Conservation (phyloP, 2,888 invertebrate genomes). For the Formica aserva region DNA sequence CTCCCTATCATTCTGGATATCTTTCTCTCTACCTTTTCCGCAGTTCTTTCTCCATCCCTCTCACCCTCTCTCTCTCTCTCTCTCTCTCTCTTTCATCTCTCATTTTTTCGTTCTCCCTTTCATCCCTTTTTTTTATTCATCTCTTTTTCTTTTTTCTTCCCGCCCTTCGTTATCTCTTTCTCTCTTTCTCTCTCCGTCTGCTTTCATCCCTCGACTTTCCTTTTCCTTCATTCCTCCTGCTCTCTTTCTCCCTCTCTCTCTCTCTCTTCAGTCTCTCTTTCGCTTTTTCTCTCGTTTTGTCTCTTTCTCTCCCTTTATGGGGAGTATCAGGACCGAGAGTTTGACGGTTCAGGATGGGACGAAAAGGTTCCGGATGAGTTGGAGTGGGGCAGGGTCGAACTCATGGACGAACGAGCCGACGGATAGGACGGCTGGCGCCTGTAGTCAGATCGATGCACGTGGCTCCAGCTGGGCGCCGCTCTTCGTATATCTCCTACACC, state of each 20-base stretch:
- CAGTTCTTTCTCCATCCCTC: neutral
- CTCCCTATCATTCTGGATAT: neutral
- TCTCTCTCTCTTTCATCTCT: conserved; percentile 11
- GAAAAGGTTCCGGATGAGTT: conserved; percentile 74
- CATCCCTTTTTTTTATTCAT: conserved; percentile 2
- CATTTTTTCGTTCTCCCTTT: conserved; percentile 18
- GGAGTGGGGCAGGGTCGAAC: conserved; percentile 84
- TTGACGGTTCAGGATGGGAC: conserved; percentile 71
- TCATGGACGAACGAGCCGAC: conserved; percentile 85
- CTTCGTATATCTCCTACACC: conserved; percentile 84
- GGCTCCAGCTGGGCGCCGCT: conserved; percentile 86
- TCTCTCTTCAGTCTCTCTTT: neutral
- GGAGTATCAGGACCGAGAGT: conserved; percentile 41
- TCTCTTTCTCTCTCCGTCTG: neutral
- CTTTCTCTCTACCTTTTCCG: neutral
- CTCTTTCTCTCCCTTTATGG: conserved; percentile 29
- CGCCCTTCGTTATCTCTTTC: neutral
- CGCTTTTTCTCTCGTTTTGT: conserved; percentile 2
- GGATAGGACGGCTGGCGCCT: conserved; percentile 86
- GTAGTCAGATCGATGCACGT: conserved; percentile 86
- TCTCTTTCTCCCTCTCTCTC: conserved; percentile 9
- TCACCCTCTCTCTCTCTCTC: conserved; percentile 5
- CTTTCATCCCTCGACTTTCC: conserved; percentile 3
- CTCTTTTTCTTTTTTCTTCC: neutral
- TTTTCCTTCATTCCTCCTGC: neutral